phyloP scores from a whole-genome alignment of 1,140 invertebrate genomes.

The Atta cephalotes region DNA sequence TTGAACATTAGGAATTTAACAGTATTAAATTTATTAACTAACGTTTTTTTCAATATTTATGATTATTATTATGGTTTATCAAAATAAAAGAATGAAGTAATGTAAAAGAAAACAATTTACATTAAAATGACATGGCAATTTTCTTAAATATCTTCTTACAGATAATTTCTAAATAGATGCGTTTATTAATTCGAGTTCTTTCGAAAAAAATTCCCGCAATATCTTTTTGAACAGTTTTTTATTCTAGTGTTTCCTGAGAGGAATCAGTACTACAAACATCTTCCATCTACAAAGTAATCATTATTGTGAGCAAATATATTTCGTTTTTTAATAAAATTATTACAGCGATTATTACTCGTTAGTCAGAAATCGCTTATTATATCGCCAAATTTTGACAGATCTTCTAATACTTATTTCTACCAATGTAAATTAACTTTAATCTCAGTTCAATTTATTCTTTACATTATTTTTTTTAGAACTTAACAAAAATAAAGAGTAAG shows the following conservation, averaged over 20 bases:
- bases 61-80: background rate
- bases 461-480: too few relatives aligned
- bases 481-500: too few relatives aligned
- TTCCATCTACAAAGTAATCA: constrained; percentile 8
- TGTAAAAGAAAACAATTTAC: background rate
- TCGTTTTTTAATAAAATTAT: background rate
- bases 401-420: too few relatives aligned
- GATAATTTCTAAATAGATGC: background rate
- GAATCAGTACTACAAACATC: background rate
- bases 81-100: background rate
- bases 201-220: background rate
- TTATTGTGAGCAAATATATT: background rate
- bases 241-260: background rate
- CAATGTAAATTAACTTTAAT: too few relatives aligned
- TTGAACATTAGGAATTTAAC: too few relatives aligned
- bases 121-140: background rate
- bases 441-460: too few relatives aligned
- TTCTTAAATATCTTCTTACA: background rate
- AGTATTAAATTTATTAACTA: background rate
- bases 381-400: background rate
- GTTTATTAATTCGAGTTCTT: background rate
- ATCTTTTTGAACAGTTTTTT: background rate
- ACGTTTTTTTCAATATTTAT: background rate
- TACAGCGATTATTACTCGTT: background rate
- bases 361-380: background rate